Evolutionary conservation across 2,797 vertebrate genomes (phyloP).

Genomic region (Loriculus beryllinus): DNA sequence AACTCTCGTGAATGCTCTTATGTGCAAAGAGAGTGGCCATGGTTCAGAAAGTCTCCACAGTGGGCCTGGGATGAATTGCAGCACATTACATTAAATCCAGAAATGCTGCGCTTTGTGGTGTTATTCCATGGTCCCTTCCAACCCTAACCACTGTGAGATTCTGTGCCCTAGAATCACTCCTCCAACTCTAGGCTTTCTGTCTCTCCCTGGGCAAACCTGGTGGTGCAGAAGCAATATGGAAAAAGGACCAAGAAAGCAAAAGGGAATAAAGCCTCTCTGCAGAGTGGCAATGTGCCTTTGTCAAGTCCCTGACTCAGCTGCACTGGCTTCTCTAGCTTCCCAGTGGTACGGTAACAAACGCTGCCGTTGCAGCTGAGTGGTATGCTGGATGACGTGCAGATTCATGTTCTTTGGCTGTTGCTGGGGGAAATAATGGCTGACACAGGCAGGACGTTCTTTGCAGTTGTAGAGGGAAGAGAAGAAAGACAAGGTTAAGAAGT

Average conservation of each 20-base stretch:
- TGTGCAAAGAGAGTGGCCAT: not conserved
- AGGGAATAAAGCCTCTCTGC: not conserved
- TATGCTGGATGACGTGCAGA: not conserved
- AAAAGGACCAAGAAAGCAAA: not conserved
- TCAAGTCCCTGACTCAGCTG: not conserved
- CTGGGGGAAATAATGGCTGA: not conserved
- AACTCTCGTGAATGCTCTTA: rapidly evolving
- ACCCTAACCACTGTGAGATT: not conserved
- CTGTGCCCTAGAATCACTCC: not conserved
- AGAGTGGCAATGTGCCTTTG: not conserved
- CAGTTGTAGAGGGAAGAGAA: not conserved
- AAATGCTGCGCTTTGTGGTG: not conserved
- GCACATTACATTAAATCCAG: not conserved
- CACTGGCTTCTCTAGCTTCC: not conserved
- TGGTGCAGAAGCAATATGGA: rapidly evolving
- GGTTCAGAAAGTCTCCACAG: not conserved
- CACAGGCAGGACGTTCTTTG: not conserved
- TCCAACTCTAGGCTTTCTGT: not conserved
- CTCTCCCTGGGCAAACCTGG: not conserved
- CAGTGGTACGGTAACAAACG: not conserved
- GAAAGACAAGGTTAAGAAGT: not conserved
- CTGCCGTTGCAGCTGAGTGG: not conserved
- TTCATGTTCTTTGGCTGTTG: not conserved
- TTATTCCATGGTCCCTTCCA: not conserved
- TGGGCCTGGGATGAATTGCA: not conserved